A percentile compares a stretch with the other conserved stretches of the same genome.
phyloP scores from a whole-genome alignment of 2,888 invertebrate species.

The Tortricodes alternella region DNA sequence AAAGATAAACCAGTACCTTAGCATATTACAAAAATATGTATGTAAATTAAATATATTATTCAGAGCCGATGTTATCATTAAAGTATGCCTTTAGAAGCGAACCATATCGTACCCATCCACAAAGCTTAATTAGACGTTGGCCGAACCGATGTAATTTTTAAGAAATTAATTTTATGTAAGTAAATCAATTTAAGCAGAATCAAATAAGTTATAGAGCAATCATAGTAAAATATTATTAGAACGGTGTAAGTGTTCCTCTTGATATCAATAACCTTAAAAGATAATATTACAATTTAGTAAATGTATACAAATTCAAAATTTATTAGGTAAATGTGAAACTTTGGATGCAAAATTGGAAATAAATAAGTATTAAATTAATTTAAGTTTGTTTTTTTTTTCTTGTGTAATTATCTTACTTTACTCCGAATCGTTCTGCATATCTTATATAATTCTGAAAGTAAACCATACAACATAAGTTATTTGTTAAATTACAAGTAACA shows the following conservation, averaged over 20 bases:
- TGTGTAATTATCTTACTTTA: no score
- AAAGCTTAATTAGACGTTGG: constrained; percentile 7
- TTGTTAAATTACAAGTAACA: no score
- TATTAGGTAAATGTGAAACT: constrained; percentile 10
- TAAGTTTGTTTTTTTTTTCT: not conserved
- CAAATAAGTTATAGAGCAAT: constrained; percentile 17
- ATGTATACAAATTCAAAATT: constrained; percentile 26
- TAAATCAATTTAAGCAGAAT: constrained; percentile 15
- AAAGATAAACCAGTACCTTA: no score
- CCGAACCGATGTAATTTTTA: constrained; percentile 8
- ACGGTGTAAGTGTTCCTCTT: constrained; percentile 34
- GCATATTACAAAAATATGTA: not conserved
- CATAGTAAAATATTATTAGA: constrained; percentile 12
- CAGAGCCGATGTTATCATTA: not conserved
- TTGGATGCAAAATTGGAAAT: constrained; percentile 23
- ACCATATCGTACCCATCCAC: not conserved
- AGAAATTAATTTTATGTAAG: constrained; percentile 2
- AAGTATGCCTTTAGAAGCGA: not conserved
- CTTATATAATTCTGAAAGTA: no score
- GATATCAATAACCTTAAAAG: constrained; percentile 9
- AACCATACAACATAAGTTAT: no score
- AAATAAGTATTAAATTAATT: constrained; percentile 15
- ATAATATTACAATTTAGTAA: constrained; percentile 9
- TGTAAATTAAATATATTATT: not conserved
- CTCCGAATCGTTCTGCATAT: no score